phyloP scores from a whole-genome alignment of 2,113 vertebrate genomes.

The Suncus etruscus region DNA sequence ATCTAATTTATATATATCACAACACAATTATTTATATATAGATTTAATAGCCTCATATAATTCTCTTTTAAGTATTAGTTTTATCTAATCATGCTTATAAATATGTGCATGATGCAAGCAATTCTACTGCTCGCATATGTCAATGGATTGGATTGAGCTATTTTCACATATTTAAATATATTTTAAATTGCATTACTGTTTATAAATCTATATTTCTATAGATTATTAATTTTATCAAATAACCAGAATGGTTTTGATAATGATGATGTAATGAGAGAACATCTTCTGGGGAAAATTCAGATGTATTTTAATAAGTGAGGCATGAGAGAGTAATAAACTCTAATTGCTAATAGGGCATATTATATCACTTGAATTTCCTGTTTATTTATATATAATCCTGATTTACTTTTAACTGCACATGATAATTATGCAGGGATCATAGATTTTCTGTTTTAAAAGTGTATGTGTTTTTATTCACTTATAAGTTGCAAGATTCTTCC shows the following conservation, averaged over 20 bases:
- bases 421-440: background rate
- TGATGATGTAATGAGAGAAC: background rate
- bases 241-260: background rate
- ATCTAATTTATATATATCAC: too few species aligned
- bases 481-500: too few species aligned
- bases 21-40: too few species aligned
- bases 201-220: background rate
- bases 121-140: background rate
- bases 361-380: background rate
- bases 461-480: too few species aligned
- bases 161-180: background rate
- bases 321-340: background rate
- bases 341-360: background rate
- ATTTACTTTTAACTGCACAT: background rate
- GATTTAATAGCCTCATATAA: too few species aligned
- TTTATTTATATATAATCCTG: background rate
- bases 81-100: background rate
- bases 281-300: background rate
- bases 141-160: background rate
- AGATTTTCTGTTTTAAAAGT: background rate
- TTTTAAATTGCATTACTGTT: background rate
- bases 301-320: background rate
- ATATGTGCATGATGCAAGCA: background rate
- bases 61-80: too few species aligned
- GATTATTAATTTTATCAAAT: constrained; percentile 35